phyloP scores from a whole-genome alignment of 2,113 vertebrate genomes.

The Gila orcuttii region DNA sequence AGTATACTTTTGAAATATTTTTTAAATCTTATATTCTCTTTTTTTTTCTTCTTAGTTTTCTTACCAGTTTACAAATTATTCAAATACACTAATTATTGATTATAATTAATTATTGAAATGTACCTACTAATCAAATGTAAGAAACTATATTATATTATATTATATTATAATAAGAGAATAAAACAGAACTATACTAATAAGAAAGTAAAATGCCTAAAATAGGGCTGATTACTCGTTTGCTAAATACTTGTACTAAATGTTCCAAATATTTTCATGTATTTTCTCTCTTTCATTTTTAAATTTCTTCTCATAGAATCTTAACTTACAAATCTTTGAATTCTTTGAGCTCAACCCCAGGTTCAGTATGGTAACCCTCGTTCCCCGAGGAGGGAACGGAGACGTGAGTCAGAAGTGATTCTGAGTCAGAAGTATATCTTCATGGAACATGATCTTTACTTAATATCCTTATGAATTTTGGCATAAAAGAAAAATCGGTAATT shows the following conservation, averaged over 20 bases:
- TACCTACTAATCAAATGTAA: neutral
- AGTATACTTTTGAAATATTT: neutral
- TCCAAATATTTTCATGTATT: neutral
- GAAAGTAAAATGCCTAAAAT: neutral
- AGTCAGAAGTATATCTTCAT: no score
- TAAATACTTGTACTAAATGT: neutral
- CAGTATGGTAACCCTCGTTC: no score
- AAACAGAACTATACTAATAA: neutral
- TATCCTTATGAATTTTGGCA: no score
- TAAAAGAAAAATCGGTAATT: no score
- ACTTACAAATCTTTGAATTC: neutral
- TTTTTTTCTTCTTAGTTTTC: neutral
- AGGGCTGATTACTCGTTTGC: neutral
- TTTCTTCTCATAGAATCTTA: neutral
- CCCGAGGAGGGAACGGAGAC: no score
- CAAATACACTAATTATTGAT: no score
- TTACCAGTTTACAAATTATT: neutral
- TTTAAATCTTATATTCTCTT: neutral
- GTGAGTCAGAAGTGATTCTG: no score
- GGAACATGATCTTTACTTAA: no score
- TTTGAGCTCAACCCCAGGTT: neutral
- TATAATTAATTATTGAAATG: no score
- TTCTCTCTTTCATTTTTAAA: neutral
- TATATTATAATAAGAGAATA: neutral
- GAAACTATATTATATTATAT: neutral